phyloP scores from a whole-genome alignment of 2,888 invertebrate species.

The Aplocera efformata region DNA sequence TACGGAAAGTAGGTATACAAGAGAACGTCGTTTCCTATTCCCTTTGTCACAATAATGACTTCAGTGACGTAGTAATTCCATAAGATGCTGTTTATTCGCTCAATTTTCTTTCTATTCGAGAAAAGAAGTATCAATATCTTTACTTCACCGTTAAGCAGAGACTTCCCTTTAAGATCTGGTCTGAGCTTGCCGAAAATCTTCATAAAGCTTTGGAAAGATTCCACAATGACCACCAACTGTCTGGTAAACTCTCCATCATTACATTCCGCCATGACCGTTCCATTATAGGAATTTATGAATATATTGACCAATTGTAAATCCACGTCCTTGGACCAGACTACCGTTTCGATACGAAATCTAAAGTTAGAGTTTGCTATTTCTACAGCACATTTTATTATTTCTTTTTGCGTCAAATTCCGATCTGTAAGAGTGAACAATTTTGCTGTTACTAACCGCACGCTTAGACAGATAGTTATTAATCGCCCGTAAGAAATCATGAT shows the following conservation, averaged over 20 bases:
- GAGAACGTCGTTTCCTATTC: slow-evolving; percentile 33
- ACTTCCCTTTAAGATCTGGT: slow-evolving; percentile 53
- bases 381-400: slow-evolving; percentile 39
- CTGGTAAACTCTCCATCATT: slow-evolving; percentile 39
- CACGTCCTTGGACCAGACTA: slow-evolving; percentile 45
- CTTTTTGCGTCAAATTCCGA: slow-evolving; percentile 23
- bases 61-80: slow-evolving; percentile 54
- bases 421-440: slow-evolving; percentile 16
- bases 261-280: slow-evolving; percentile 47
- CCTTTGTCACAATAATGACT: slow-evolving; percentile 40
- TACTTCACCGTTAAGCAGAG: slow-evolving; percentile 46
- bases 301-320: slow-evolving; percentile 37
- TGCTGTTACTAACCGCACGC: slow-evolving; percentile 15
- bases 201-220: slow-evolving; percentile 48
- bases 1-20: slow-evolving; percentile 57
- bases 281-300: slow-evolving; percentile 48
- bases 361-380: slow-evolving; percentile 53
- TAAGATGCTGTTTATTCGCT: slow-evolving; percentile 44
- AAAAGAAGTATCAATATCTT: slow-evolving; percentile 50
- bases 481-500: background rate
- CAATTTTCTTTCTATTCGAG: slow-evolving; percentile 39
- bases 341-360: slow-evolving; percentile 41
- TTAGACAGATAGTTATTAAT: slow-evolving; percentile 12
- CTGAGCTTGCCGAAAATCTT: slow-evolving; percentile 43
- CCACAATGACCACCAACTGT: slow-evolving; percentile 52